Evolutionary conservation across 1,140 invertebrate genomes (phyloP).

Genomic region (Potamilus streckersoni): DNA sequence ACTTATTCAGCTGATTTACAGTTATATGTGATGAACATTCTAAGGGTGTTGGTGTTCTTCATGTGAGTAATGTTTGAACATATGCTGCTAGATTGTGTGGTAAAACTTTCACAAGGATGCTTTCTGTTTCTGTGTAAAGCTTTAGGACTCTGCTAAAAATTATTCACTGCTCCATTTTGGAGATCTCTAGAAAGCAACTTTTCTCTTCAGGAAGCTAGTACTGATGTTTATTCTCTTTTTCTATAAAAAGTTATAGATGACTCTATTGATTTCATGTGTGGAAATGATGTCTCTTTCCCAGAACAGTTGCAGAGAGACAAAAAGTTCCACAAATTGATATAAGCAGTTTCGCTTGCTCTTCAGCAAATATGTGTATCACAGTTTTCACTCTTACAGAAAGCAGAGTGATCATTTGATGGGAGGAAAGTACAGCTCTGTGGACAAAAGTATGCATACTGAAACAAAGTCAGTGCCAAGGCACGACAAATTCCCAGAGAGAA

Average conservation of each 20-base stretch:
- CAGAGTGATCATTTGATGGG: slow-evolving; percentile 3
- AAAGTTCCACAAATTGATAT: slow-evolving; percentile 7
- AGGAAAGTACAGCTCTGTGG: slow-evolving; percentile 1
- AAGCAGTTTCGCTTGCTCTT: not conserved
- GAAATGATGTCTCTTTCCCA: slow-evolving; percentile 17
- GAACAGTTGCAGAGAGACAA: slow-evolving; percentile 22
- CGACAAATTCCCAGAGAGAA: slow-evolving; percentile 28
- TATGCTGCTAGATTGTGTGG: slow-evolving; percentile 20
- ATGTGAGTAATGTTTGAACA: slow-evolving; percentile 26
- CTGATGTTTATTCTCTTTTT: slow-evolving; percentile 11
- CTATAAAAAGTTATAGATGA: slow-evolving; percentile 16
- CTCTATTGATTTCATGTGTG: slow-evolving; percentile 19
- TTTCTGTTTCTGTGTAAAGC: slow-evolving; percentile 18
- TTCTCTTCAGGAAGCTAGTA: slow-evolving; percentile 24
- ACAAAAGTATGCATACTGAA: not conserved
- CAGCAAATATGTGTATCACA: slow-evolving; percentile 13
- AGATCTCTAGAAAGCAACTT: slow-evolving; percentile 26
- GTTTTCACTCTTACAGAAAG: not conserved
- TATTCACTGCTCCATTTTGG: slow-evolving; percentile 31
- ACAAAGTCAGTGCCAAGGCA: slow-evolving; percentile 12
- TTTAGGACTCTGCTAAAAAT: slow-evolving; percentile 28
- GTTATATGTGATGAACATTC: slow-evolving; percentile 24
- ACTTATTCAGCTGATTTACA: slow-evolving; percentile 4
- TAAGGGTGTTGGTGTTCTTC: slow-evolving; percentile 29
- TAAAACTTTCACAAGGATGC: slow-evolving; percentile 15